Conservation (phyloP, 1,140 invertebrate genomes). For the Meloidogyne chitwoodi region DNA sequence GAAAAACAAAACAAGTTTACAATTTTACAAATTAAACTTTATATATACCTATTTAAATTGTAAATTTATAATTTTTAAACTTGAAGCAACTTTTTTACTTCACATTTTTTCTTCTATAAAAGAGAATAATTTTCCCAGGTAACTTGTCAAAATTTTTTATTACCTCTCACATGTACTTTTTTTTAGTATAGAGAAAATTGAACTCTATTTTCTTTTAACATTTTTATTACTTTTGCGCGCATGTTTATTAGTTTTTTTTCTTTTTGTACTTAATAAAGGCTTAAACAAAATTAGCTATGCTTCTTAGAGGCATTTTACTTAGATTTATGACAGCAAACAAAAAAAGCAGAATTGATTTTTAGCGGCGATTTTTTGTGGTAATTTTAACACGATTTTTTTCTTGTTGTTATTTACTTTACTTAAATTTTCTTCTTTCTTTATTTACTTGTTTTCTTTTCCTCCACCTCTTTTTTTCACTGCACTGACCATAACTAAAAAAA, state of each 20-base stretch:
- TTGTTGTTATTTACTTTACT: not conserved
- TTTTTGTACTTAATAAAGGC: not conserved
- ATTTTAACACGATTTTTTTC: not conserved
- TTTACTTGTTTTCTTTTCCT: not conserved
- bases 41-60: too few species aligned
- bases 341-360: not conserved
- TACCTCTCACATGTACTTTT: not conserved
- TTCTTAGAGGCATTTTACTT: not conserved
- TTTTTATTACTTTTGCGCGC: not conserved
- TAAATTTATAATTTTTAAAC: too few species aligned
- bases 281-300: not conserved
- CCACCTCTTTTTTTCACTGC: not conserved
- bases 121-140: not conserved
- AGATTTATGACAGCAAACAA: not conserved
- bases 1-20: too few species aligned
- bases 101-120: not conserved
- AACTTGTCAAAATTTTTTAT: not conserved
- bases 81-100: too few species aligned
- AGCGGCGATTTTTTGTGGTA: not conserved
- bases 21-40: too few species aligned
- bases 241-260: not conserved
- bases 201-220: not conserved
- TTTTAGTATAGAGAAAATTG: too few species aligned
- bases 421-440: not conserved
- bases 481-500: not conserved